Evolutionary conservation across 2,113 vertebrate genomes (phyloP).

Genomic region (Pterocles burchelli): DNA sequence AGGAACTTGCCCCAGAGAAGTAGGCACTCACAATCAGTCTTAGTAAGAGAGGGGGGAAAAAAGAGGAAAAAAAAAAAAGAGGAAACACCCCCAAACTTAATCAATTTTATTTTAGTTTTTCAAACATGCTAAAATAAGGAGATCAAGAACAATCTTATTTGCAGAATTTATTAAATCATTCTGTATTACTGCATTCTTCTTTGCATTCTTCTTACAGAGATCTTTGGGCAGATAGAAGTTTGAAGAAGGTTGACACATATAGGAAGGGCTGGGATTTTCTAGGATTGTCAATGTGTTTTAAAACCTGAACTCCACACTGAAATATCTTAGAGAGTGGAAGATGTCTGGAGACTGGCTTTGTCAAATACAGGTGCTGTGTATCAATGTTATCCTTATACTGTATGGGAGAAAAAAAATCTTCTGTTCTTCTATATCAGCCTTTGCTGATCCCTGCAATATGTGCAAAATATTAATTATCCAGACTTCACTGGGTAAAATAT

Average conservation of each 20-base stretch:
- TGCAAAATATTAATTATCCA: not conserved
- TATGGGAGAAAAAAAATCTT: not conserved
- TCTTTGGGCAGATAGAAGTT: not conserved
- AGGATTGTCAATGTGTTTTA: not conserved
- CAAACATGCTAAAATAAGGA: not conserved
- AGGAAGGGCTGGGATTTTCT: not conserved
- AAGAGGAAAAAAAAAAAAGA: not conserved
- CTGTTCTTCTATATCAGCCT: not conserved
- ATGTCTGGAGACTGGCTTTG: rapidly evolving
- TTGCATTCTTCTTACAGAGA: no score
- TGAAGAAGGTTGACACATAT: rapidly evolving
- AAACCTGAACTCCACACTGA: not conserved
- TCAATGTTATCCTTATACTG: not conserved
- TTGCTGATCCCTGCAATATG: not conserved
- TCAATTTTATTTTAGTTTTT: not conserved
- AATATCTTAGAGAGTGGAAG: not conserved
- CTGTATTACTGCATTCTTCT: not conserved
- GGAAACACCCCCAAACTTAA: not conserved
- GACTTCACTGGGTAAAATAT: not conserved
- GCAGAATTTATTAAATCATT: not conserved
- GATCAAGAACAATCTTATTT: not conserved
- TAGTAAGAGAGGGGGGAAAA: rapidly evolving
- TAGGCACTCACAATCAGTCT: not conserved
- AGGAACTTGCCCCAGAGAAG: not conserved
- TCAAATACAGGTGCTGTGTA: not conserved